Evolutionary conservation across 2,113 vertebrate species (phyloP), one percentile per base, ranked within the genome.

Genomic region (Progne subis): DNA sequence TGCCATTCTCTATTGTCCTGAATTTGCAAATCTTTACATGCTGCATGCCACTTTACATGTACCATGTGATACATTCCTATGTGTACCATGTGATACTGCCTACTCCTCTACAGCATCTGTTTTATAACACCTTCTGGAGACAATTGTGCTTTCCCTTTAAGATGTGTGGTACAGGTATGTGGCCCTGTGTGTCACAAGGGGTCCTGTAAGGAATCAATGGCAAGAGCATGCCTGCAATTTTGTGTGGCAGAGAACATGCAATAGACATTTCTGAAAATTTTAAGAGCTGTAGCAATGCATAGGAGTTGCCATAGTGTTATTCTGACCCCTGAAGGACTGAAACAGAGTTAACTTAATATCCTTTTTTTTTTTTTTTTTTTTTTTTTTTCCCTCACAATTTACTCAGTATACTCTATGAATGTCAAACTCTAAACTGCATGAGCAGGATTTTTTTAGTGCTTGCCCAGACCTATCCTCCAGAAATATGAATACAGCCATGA

Each of bases 251-350:
- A 86, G 88, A 82, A 37, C 44, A 90, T 72, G 67, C 65, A 78
- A 92, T 64, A 60, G 84, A 52, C 93, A 90, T 96, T 97, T 95
- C 91, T 97, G 88, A 94, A 97, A 90, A 96, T 81, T 96, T 2
- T 86, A 96, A 87, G 67, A 97, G 88, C 96, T 85, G 67, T 75
- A 96, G 92, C 92, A 94, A 83, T 90, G 92, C 86, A 96, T 12
- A 77, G 67, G 95, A 98, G 92, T 97, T 98, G 97, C 92, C 28
- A 91, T 90, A 97, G 98, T 97, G 98, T 96, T 98, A 98, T 98
- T 98, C 98, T 98, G 98, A 98, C 98, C 97, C 98, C 98, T 98
- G 98, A 98, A 98, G 98, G 98, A 98, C 98, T 94, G 86, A 98
- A 98, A 97, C 94, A 98, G 97, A 98, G 95, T 97, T 97, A 98